Percentiles rank a stretch among this genome's conserved stretches.
Evolutionary conservation across 1,140 invertebrate genomes (phyloP).

Genomic region (Scaptodrosophila lebanonensis): DNA sequence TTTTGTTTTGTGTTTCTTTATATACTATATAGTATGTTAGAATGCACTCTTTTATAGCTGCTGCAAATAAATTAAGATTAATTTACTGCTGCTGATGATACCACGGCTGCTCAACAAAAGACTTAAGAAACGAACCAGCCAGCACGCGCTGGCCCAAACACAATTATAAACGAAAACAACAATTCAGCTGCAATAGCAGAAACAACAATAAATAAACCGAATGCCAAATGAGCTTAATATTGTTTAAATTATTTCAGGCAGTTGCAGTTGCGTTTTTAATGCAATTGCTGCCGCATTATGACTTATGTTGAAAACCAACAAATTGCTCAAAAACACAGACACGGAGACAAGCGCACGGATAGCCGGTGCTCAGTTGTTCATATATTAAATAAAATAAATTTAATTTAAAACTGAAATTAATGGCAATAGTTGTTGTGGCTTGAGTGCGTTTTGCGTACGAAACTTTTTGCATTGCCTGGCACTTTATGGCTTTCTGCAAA

Average conservation of each 20-base stretch:
- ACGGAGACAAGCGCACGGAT: neutral
- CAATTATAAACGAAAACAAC: neutral
- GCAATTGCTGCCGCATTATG: conserved; percentile 17
- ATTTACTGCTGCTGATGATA: conserved; percentile 1
- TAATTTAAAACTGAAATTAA: conserved; percentile 36
- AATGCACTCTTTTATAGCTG: conserved; percentile 51
- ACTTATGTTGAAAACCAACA: conserved; percentile 46
- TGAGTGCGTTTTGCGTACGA: conserved; percentile 59
- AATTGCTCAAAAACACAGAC: conserved; percentile 41
- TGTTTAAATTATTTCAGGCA: conserved; percentile 17
- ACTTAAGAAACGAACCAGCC: conserved; percentile 52
- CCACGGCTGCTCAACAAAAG: conserved; percentile 62
- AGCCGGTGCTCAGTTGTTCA: too few species aligned
- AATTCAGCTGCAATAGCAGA: neutral
- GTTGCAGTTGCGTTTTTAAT: conserved; percentile 17
- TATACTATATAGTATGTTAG: conserved; percentile 39
- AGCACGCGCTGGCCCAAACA: neutral
- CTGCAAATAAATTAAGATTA: conserved; percentile 48
- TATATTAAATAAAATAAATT: conserved; percentile 11
- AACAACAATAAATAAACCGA: conserved; percentile 14
- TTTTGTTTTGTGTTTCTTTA: too few species aligned
- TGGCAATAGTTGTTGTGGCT: conserved; percentile 12
- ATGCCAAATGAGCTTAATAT: conserved; percentile 5
- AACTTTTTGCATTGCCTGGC: conserved; percentile 26
- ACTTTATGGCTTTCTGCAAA: conserved; percentile 23